phyloP scores from a whole-genome alignment of 2,888 invertebrate species.

The Teleogryllus oceanicus region DNA sequence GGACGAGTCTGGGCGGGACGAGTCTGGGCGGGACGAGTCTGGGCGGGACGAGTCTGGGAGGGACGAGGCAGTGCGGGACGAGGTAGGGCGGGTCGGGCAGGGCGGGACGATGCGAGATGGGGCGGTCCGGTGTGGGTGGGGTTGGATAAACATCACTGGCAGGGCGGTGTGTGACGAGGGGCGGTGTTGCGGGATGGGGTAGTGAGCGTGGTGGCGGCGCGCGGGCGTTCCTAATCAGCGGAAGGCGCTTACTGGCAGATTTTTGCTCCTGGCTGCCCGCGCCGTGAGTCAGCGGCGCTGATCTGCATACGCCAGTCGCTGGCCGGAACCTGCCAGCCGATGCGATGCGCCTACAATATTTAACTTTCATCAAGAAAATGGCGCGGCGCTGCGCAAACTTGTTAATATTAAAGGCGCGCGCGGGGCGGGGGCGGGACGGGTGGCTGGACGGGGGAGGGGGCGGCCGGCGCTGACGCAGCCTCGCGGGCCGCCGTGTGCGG shows the following conservation, averaged over 20 bases:
- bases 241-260: background rate
- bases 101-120: background rate
- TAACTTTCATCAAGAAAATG: constrained; percentile 18
- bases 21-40: too few relatives aligned
- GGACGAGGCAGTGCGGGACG: background rate
- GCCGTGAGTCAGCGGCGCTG: background rate
- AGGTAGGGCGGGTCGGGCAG: background rate
- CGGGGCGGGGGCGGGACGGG: background rate
- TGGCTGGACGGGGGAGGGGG: background rate
- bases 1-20: background rate
- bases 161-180: too few relatives aligned
- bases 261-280: background rate
- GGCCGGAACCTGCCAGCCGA: background rate
- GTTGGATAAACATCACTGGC: too few relatives aligned
- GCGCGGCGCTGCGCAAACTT: background rate
- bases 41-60: too few relatives aligned
- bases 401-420: background rate
- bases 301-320: background rate
- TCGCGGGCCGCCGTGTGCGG: background rate
- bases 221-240: background rate
- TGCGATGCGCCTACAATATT: background rate
- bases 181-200: too few relatives aligned
- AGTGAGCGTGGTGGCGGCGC: background rate
- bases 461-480: background rate
- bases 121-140: too few relatives aligned